Evolutionary conservation across 2,888 invertebrate genomes (phyloP).

Genomic region (Sphecodes monilicornis): DNA sequence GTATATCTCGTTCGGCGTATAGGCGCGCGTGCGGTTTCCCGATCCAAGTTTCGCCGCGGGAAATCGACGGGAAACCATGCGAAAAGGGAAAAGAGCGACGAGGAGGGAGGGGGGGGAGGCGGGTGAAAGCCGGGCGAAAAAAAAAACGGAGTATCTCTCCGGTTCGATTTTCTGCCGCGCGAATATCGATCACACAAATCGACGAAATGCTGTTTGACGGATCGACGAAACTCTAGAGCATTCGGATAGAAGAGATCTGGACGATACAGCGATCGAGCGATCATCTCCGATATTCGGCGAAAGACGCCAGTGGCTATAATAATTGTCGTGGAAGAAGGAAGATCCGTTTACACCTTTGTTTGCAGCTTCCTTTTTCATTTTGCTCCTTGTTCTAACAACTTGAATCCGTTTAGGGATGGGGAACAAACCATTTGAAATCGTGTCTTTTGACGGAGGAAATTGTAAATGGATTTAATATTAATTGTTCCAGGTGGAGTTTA

Average conservation of each 20-base stretch:
- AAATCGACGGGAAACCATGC: neutral
- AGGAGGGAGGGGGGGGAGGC: neutral
- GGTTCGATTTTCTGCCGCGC: neutral
- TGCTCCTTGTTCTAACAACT: too few relatives aligned
- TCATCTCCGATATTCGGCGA: neutral
- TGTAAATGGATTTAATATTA: neutral
- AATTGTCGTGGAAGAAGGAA: neutral
- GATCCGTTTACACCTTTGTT: neutral
- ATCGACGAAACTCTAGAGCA: neutral
- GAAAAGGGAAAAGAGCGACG: neutral
- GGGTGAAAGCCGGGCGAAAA: neutral
- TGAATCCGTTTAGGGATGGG: neutral
- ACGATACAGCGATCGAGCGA: neutral
- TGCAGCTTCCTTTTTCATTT: neutral
- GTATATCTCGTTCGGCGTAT: slow-evolving; percentile 51
- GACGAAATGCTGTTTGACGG: neutral
- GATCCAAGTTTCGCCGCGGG: neutral
- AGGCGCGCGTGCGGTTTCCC: slow-evolving; percentile 28
- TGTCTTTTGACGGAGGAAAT: neutral
- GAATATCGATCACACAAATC: neutral
- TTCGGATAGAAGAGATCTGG: neutral
- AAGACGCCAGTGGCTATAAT: neutral
- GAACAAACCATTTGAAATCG: neutral
- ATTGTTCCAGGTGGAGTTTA: neutral
- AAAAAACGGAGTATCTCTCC: neutral